phyloP scores from a whole-genome alignment of 2,888 invertebrate species.

The Noctuana brunneofusca region DNA sequence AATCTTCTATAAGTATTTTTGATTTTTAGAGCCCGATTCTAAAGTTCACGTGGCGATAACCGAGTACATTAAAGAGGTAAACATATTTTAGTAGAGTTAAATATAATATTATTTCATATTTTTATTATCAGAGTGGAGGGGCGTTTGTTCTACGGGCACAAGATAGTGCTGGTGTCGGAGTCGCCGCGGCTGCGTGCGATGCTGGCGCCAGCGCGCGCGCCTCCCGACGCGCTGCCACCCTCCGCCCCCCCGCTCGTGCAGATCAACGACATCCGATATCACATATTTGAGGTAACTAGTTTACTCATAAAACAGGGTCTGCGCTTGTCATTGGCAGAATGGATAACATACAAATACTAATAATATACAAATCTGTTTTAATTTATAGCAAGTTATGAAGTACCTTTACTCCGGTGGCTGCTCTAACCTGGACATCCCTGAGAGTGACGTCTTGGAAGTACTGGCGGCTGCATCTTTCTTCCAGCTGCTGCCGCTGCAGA shows the following conservation, averaged over 20 bases:
- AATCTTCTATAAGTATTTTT: too few species aligned
- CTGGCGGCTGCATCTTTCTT: slow-evolving; percentile 97
- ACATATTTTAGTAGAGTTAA: too few species aligned
- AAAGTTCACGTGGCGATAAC: too few species aligned
- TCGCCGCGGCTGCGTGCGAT: slow-evolving; percentile 93
- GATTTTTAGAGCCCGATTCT: too few species aligned
- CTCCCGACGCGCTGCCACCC: slow-evolving; percentile 52
- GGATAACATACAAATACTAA: too few species aligned
- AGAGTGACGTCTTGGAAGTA: slow-evolving; percentile 91
- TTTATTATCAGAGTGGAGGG: slow-evolving; percentile 89
- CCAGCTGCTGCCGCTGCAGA: slow-evolving; percentile 91
- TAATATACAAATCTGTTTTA: too few species aligned
- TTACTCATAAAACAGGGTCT: too few species aligned
- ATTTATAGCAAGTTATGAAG: slow-evolving; percentile 92
- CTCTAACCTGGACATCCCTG: slow-evolving; percentile 88
- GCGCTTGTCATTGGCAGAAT: too few species aligned
- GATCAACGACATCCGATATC: slow-evolving; percentile 95
- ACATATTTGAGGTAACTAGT: slow-evolving; percentile 91
- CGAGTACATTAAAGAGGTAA: too few species aligned
- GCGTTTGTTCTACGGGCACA: slow-evolving; percentile 95
- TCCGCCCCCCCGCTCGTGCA: slow-evolving; percentile 90
- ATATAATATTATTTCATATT: not conserved
- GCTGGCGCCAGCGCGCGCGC: slow-evolving; percentile 81
- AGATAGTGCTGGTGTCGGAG: slow-evolving; percentile 95
- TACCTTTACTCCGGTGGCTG: slow-evolving; percentile 96